These are phyloP conservation scores for Doris montereyensis DNA, from an alignment of 2,888 invertebrate species.

Conservation along the genomic window DNA sequence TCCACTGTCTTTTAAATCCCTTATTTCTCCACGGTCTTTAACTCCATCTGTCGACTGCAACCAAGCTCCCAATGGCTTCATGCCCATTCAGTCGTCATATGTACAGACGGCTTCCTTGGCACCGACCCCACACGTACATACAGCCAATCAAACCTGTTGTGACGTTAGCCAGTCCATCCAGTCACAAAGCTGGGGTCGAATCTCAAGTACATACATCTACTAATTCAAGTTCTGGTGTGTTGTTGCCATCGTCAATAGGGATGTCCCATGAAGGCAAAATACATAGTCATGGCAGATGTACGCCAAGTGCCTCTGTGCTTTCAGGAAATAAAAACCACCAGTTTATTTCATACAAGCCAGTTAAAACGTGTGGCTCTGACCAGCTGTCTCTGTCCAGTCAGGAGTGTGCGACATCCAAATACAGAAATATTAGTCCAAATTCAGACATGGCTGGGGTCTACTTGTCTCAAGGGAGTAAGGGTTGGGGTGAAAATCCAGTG, in stretches of 20 bases:
- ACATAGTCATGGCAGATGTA: neutral
- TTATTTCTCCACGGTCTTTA: conserved; percentile 26
- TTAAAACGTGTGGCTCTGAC: too few species aligned
- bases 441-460: too few species aligned
- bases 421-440: too few species aligned
- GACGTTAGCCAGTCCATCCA: conserved; percentile 50
- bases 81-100: conserved; percentile 57
- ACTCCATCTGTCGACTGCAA: conserved; percentile 34
- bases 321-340: too few species aligned
- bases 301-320: neutral
- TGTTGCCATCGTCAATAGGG: too few species aligned
- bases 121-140: conserved; percentile 35
- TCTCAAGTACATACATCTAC: neutral
- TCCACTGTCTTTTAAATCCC: conserved; percentile 22
- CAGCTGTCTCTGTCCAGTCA: too few species aligned
- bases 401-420: too few species aligned
- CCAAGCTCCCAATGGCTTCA: conserved; percentile 55
- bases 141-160: conserved; percentile 59
- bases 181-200: conserved; percentile 15
- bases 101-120: conserved; percentile 15
- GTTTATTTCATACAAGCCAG: too few species aligned
- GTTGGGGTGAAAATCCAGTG: too few species aligned
- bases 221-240: neutral
- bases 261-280: too few species aligned
- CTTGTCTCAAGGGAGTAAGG: too few species aligned